phyloP scores from a whole-genome alignment of 92 coral and sea anemone genomes.

The Desmophyllum pertusum region DNA sequence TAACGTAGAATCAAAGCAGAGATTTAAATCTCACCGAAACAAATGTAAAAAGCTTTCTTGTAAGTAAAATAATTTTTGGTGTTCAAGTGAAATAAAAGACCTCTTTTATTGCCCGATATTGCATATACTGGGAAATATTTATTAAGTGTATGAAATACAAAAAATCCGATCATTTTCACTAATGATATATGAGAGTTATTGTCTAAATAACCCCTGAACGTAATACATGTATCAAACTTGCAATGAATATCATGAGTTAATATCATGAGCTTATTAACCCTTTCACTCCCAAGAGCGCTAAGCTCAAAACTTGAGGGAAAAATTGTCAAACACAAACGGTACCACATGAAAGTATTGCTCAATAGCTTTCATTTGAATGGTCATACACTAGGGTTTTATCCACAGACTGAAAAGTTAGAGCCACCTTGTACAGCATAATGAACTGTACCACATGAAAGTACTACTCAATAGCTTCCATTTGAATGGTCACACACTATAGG shows the following conservation, averaged over 20 bases:
- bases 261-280: too few relatives aligned
- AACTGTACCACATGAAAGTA: slow-evolving; percentile 6
- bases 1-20: neutral
- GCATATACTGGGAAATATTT: neutral
- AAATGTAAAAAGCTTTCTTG: neutral
- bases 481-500: neutral
- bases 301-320: too few relatives aligned
- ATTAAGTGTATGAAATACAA: neutral
- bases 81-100: neutral
- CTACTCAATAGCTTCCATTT: neutral
- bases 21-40: too few relatives aligned
- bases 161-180: neutral
- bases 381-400: neutral
- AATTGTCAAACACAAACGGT: too few relatives aligned
- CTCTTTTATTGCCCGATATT: neutral
- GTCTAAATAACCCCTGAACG: neutral
- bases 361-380: neutral
- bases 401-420: neutral
- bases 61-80: neutral
- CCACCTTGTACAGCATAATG: neutral
- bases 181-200: neutral
- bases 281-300: too few relatives aligned
- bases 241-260: neutral
- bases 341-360: neutral
- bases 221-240: neutral